A percentile compares a stretch with the other conserved stretches of the same genome.
These are phyloP conservation scores for Brachylomia viminalis DNA, from an alignment of 2,888 invertebrate species.

Conservation along the genomic window DNA sequence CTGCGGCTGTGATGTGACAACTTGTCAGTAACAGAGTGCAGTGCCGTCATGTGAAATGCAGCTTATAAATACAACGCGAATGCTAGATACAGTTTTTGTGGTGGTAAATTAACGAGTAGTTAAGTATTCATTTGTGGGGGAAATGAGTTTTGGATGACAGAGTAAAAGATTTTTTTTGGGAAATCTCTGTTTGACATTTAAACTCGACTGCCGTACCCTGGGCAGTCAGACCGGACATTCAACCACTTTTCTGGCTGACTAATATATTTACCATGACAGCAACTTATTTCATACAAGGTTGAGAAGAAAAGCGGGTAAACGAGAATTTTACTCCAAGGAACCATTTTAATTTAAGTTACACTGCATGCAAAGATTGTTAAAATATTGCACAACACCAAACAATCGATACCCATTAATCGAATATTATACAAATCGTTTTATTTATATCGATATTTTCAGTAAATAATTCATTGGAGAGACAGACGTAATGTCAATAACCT, in stretches of 20 bases:
- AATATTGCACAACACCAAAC: slow-evolving; percentile 48
- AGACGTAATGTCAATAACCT: slow-evolving; percentile 65
- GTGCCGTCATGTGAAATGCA: slow-evolving; percentile 59
- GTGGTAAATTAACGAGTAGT: slow-evolving; percentile 41
- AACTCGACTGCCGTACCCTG: neutral
- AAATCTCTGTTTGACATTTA: no score
- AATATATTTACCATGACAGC: neutral
- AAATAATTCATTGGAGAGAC: slow-evolving; percentile 65
- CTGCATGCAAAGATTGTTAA: neutral
- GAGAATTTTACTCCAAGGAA: neutral
- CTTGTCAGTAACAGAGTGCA: slow-evolving; percentile 75
- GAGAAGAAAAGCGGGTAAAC: neutral
- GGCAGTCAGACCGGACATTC: no score
- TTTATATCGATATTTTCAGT: slow-evolving; percentile 50
- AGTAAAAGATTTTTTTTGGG: neutral
- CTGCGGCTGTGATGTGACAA: slow-evolving; percentile 76
- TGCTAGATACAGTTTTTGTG: slow-evolving; percentile 54
- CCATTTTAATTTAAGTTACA: neutral
- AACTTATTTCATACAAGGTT: neutral
- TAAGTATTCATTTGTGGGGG: slow-evolving; percentile 13
- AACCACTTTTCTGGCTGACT: no score
- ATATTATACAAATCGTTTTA: slow-evolving; percentile 31
- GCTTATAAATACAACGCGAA: slow-evolving; percentile 62
- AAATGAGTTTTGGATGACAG: slow-evolving; percentile 1
- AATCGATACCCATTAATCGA: slow-evolving; percentile 13